Conservation (phyloP, 2,888 invertebrate species). For the Eupithecia pulchellata region DNA sequence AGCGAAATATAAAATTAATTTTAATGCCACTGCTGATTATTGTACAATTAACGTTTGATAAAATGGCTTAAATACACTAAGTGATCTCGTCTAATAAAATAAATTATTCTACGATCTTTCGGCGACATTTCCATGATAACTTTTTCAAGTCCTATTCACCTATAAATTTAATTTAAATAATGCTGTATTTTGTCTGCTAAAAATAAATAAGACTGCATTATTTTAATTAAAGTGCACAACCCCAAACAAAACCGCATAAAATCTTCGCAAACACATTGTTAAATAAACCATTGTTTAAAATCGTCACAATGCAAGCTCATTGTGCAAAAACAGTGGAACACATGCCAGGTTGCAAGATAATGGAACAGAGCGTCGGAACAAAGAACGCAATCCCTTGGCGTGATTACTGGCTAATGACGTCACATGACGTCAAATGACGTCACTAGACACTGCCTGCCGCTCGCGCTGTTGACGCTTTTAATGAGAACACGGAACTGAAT, state of each 20-base stretch:
- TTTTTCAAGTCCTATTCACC: not conserved
- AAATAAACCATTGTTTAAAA: slow-evolving; percentile 11
- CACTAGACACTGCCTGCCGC: slow-evolving; percentile 25
- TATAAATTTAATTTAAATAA: not conserved
- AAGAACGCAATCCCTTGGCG: slow-evolving; percentile 32
- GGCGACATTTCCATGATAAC: not conserved
- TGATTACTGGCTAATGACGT: slow-evolving; percentile 41
- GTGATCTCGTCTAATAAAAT: not conserved
- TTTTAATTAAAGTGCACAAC: not conserved
- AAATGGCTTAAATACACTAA: not conserved
- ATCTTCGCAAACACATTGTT: slow-evolving; percentile 8
- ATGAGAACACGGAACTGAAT: slow-evolving; percentile 38
- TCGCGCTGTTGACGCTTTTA: slow-evolving; percentile 36
- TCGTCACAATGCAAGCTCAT: slow-evolving; percentile 9
- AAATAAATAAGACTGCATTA: not conserved
- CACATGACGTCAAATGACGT: slow-evolving; percentile 25
- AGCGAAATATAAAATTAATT: no score
- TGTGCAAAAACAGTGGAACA: slow-evolving; percentile 19
- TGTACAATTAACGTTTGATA: no score
- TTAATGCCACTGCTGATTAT: not conserved
- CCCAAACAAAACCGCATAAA: slow-evolving; percentile 1
- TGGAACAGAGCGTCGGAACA: slow-evolving; percentile 21
- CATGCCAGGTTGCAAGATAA: not conserved
- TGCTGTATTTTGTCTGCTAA: not conserved
- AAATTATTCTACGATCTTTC: no score